phyloP scores from a whole-genome alignment of 2,797 vertebrate species.

The Pipistrellus nathusii region DNA sequence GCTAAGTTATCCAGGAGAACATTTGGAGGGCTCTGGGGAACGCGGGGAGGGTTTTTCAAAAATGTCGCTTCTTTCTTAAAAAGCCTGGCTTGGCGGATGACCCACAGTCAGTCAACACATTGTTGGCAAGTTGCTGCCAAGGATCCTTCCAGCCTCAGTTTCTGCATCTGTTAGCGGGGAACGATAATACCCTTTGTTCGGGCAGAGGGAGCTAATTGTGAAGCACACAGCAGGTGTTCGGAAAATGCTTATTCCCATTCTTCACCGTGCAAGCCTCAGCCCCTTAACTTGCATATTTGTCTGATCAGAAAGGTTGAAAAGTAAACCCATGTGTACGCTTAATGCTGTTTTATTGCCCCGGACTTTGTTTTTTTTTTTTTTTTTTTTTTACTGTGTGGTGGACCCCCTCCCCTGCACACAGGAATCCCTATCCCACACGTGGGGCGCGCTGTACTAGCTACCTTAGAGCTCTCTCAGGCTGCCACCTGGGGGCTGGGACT shows the following conservation, averaged over 20 bases:
- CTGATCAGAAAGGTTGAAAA: background rate
- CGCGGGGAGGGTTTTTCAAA: background rate
- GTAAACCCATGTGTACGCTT: background rate
- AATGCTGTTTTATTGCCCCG: background rate
- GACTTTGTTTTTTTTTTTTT: background rate
- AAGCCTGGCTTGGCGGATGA: background rate
- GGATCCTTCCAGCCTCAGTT: constrained; percentile 30
- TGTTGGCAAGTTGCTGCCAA: background rate
- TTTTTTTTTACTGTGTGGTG: background rate
- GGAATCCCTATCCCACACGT: background rate
- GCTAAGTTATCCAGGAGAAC: background rate
- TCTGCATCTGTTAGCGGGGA: constrained; percentile 34
- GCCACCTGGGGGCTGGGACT: background rate
- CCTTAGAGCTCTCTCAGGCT: background rate
- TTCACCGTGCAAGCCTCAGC: background rate
- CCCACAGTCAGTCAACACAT: background rate
- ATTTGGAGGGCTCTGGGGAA: background rate
- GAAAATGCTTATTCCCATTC: background rate
- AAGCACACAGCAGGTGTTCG: constrained; percentile 32
- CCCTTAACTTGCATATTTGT: background rate
- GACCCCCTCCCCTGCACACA: background rate
- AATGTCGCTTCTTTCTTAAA: background rate
- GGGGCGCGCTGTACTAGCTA: background rate
- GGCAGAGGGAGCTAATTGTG: background rate
- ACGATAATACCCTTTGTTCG: background rate